Base-by-base conservation (phyloP, 1,140 invertebrate genomes). In the Orchestia grillus region DNA sequence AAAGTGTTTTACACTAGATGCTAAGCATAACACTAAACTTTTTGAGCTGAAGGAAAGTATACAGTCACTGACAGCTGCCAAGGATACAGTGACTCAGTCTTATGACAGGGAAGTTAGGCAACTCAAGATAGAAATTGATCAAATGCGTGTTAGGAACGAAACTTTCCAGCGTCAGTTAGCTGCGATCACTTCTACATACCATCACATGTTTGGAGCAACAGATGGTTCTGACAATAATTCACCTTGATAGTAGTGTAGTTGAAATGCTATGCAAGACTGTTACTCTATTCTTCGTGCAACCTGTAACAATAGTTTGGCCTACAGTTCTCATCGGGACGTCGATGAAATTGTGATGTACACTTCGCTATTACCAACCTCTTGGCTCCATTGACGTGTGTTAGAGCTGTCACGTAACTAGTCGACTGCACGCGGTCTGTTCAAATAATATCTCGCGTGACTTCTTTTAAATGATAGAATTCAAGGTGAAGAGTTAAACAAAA, bases 201-300 rank as follows among this genome's bases (percentile, higher is more conserved):
- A 47, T 45, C 92, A 94, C 43, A 94, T 94, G 92, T 94, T 94
- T 94, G 92, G 92, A 19, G 44, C 88, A 41, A 94, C 92, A 44
- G 92, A 94, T 94, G 92, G 41, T 0, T 94, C 92, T 40, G 92
- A 94, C 42, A 90, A 90, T 44, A 90, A 90, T 90, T 90, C 88
- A 42, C n/a, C 88, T 8, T 90, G 88, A 90, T 6, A 77, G 1
- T 19, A 36, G 36, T 23, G 62, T 77, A 23, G 1, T 19, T 23
- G 28, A 36, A 3, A 15, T 77, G 28, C 62, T 23, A 23, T 1
- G 3, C 1, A 77, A 77, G 36, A 19, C 15, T 15, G 11, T 77
- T 36, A 77, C 28, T 23, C 28, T 23, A 77, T 15, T 77, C 36
- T 77, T 77, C 15, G 11, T 23, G 1, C 47, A 53, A 77, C 62